Evolutionary conservation across 2,113 vertebrate genomes (phyloP), one percentile per base, ranked within the genome.

Genomic region (Leptobrachium ailaonicum): DNA sequence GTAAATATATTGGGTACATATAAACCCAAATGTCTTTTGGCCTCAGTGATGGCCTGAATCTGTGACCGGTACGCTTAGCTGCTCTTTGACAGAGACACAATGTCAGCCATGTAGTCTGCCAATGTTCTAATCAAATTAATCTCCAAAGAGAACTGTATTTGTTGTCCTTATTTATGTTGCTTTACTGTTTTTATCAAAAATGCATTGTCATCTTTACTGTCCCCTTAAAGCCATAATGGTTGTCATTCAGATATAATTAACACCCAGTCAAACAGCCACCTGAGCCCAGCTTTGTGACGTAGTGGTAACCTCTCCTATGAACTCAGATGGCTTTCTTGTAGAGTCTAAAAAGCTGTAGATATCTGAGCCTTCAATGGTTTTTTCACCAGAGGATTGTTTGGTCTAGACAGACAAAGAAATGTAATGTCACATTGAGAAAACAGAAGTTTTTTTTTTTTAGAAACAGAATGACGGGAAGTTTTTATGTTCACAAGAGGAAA

Each of bases 301-400:
- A 79, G 93, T 87, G 82, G 94, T 88, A 84, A 95, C 92, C 91
- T 93, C 95, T 94, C 95, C 96, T 92, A 95, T 93, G 85, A 95
- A 93, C 76, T 96, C 95, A 87, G 95, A 92, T 12, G 93, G 93
- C 87, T 93, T 94, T 77, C 91, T 90, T 41, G 93, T 89, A 0
- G 94, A 95, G 44, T 94, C 93, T 92, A 95, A 89, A 63, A 94
- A 88, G 88, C 84, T 95, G 92, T 93, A 90, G 93, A 94, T 93
- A 85, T 93, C 92, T 82, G 92, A 92, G 84, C 89, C 91, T 71
- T 93, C 92, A 90, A 93, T 86, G 85, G 88, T 85, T 88, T 93
- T 94, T 86, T 95, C 93, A 83, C 85, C 82, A 75, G 89, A 87
- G 80, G 91, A 87, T 73, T 92, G 93, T 85, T 95, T 96, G 85